These are phyloP conservation scores for Trachymyrmex cornetzi DNA, from an alignment of 1,140 invertebrate species.

Conservation along the genomic window DNA sequence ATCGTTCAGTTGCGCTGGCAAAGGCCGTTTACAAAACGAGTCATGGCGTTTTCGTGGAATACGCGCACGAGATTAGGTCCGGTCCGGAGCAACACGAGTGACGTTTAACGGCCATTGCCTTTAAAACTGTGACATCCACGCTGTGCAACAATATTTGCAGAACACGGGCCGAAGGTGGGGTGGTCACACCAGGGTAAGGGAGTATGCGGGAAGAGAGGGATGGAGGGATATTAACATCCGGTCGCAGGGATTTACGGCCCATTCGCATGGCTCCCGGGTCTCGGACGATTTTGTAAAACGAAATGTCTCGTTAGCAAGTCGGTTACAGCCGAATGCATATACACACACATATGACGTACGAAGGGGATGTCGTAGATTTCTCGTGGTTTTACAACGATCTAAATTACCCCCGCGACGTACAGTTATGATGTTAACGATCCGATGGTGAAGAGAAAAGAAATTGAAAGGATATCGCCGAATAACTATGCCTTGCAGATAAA, in stretches of 20 bases:
- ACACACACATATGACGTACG: slow-evolving; percentile 21
- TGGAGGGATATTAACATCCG: slow-evolving; percentile 82
- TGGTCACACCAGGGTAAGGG: background rate
- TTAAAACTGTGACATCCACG: slow-evolving; percentile 76
- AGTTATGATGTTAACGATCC: slow-evolving; percentile 84
- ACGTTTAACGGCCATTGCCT: slow-evolving; percentile 75
- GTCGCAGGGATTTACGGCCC: slow-evolving; percentile 81
- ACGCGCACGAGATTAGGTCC: slow-evolving; percentile 72
- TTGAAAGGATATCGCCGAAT: background rate
- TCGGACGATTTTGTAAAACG: slow-evolving; percentile 84
- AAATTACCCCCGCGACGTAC: slow-evolving; percentile 81
- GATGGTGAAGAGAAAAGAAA: slow-evolving; percentile 36
- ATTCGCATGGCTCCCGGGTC: slow-evolving; percentile 77
- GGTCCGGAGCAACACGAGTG: slow-evolving; percentile 61
- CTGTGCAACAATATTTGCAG: slow-evolving; percentile 75
- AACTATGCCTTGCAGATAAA: background rate
- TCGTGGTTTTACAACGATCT: slow-evolving; percentile 83
- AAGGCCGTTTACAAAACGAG: slow-evolving; percentile 53
- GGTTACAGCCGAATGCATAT: slow-evolving; percentile 70
- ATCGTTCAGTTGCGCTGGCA: slow-evolving; percentile 66
- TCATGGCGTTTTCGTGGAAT: slow-evolving; percentile 70
- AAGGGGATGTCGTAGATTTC: slow-evolving; percentile 52
- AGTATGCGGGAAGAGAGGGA: background rate
- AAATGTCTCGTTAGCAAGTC: slow-evolving; percentile 84
- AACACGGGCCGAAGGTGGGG: slow-evolving; percentile 24